Conservation (phyloP, 2,113 vertebrate genomes). For the Hydrochoerus hydrochaeris region DNA sequence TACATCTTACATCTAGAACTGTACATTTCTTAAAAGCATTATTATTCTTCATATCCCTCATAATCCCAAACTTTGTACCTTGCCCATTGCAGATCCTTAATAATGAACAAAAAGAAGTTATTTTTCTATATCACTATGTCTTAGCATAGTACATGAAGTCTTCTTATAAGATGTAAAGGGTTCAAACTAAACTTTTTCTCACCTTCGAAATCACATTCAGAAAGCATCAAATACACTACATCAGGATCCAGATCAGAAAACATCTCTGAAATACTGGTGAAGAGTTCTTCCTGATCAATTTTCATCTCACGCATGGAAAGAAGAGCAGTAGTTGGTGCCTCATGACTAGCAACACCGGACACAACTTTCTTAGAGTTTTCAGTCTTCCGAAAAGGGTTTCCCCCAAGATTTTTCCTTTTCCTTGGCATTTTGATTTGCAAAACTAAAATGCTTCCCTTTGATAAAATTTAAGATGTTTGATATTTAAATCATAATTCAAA, state of each 20-base stretch:
- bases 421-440: constrained; percentile 91
- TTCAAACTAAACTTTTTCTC: constrained; percentile 80
- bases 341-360: constrained; percentile 72
- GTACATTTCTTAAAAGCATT: constrained; percentile 45
- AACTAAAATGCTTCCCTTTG: constrained; percentile 74
- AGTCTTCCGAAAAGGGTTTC: constrained; percentile 86
- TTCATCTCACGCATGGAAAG: constrained; percentile 66
- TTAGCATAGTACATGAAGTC: constrained; percentile 17
- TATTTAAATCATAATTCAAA: constrained; percentile 79
- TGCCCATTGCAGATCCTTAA: neutral
- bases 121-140: constrained; percentile 38
- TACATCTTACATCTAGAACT: constrained; percentile 34
- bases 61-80: constrained; percentile 21
- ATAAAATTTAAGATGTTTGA: constrained; percentile 73
- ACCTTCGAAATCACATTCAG: constrained; percentile 98
- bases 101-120: constrained; percentile 35
- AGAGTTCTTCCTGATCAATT: constrained; percentile 88
- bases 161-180: constrained; percentile 69
- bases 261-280: constrained; percentile 94
- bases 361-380: constrained; percentile 78
- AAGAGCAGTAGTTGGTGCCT: constrained; percentile 68
- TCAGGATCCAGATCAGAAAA: constrained; percentile 96
- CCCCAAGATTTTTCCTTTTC: constrained; percentile 91
- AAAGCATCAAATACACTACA: constrained; percentile 96
- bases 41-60: neutral